Evolutionary conservation across 2,113 vertebrate genomes (phyloP), one percentile per base, ranked within the genome.

Genomic region (Phaethon lepturus): DNA sequence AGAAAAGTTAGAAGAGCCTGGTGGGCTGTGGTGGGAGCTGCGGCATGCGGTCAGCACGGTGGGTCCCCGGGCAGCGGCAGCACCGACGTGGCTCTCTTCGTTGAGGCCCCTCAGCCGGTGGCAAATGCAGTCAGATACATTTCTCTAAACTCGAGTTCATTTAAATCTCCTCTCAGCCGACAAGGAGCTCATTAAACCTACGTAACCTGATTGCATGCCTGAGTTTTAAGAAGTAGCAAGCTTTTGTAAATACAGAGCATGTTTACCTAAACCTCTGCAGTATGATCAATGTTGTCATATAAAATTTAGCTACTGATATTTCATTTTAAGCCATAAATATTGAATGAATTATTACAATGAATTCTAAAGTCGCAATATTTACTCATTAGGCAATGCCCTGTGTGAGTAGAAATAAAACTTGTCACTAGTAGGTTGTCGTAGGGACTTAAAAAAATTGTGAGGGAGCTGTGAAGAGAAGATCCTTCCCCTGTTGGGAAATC

Each of bases 341-440:
- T 28, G 22, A 81, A 81, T 25, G 17, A 88, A 50, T 79, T 88
- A 59, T 76, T 83, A 24, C 78, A 71, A 86, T 45, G 4, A 59
- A 76, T 75, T 63, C 45, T 45, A 38, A 89, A 68, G 64, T 58
- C 72, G 17, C 80, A 94, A 38, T 89, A 79, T 95, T 91, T 94
- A 85, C 64, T 85, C 38, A 93, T 88, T 96, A 89, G 29, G 47
- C 60, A 75, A 42, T 79, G 12, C 6, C 22, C 17, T 42, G 5
- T 45, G 38, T 24, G 60, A 81, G 15, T 0, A 80, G 64, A 64
- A 86, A 84, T 85, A 81, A 84, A 89, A 81, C 33, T 47, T 84
- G 33, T 81, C 67, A 59, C 40, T 38, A 42, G n/a, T n/a, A 42
- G 0, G 0, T 42, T 75, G 40, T 88, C 25, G 29, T 60, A 45